Conservation (phyloP, 2,888 invertebrate species). For the Cacoxenus indagator region DNA sequence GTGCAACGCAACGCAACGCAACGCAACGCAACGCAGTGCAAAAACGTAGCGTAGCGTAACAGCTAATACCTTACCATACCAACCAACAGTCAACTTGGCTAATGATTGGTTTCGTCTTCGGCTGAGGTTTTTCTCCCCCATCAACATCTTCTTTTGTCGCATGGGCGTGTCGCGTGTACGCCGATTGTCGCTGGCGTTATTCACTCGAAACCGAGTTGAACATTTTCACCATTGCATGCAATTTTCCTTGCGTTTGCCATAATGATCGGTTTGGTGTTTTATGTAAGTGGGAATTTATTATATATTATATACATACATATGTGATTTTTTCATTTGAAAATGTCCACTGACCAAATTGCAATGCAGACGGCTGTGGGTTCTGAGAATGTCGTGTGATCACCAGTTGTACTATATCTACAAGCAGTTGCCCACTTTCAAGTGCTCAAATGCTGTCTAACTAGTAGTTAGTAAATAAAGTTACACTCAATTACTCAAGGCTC, state of each 20-base stretch:
- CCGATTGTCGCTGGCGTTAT: neutral
- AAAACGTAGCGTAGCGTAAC: neutral
- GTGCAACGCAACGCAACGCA: neutral
- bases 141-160: neutral
- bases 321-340: neutral
- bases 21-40: neutral
- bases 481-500: no score
- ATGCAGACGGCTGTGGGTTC: no score
- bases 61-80: neutral
- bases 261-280: neutral
- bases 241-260: neutral
- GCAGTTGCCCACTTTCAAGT: no score
- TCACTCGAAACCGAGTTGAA: neutral
- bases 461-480: no score
- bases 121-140: neutral
- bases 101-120: neutral
- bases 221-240: neutral
- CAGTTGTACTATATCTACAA: no score
- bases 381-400: no score
- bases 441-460: no score
- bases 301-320: no score
- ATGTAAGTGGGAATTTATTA: neutral
- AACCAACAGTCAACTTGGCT: slow-evolving; percentile 11
- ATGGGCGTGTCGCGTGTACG: no score
- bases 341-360: no score